Evolutionary conservation across 2,797 vertebrate species (phyloP).

Genomic region (Sebastes trivittatus): DNA sequence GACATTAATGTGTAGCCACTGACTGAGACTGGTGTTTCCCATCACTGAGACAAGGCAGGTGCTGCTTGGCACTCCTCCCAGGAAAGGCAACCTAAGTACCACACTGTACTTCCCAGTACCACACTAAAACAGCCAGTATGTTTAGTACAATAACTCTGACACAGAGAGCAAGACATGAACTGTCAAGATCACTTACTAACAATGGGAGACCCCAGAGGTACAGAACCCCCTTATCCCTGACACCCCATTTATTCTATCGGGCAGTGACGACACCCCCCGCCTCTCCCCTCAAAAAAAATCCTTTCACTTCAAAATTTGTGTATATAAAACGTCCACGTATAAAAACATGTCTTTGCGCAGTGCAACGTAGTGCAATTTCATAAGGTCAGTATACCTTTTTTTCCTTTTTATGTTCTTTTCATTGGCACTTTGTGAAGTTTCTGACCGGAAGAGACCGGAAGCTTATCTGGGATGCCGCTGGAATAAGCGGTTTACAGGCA

Average conservation of each 20-base stretch:
- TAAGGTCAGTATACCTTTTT: constrained; percentile 65
- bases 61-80: constrained; percentile 51
- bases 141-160: constrained; percentile 46
- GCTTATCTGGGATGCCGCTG: constrained; percentile 68
- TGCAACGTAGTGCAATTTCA: constrained; percentile 86
- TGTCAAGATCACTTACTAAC: constrained; percentile 54
- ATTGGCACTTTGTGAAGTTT: constrained; percentile 88
- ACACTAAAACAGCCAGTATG: constrained; percentile 37
- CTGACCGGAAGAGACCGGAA: constrained; percentile 61
- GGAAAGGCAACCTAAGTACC: constrained; percentile 60
- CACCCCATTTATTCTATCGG: constrained; percentile 61
- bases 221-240: constrained; percentile 65
- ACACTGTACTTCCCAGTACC: constrained; percentile 61
- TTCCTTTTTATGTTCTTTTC: constrained; percentile 74
- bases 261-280: constrained; percentile 65
- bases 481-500: constrained; percentile 45
- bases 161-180: constrained; percentile 49
- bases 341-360: constrained; percentile 83
- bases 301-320: constrained; percentile 73
- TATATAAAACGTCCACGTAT: constrained; percentile 80
- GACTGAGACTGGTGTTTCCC: constrained; percentile 48
- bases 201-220: constrained; percentile 50
- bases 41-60: constrained; percentile 45
- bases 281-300: neutral
- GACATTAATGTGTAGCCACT: constrained; percentile 44